phyloP scores from a whole-genome alignment of 2,113 vertebrate species.

The Rhadina sibilatrix region DNA sequence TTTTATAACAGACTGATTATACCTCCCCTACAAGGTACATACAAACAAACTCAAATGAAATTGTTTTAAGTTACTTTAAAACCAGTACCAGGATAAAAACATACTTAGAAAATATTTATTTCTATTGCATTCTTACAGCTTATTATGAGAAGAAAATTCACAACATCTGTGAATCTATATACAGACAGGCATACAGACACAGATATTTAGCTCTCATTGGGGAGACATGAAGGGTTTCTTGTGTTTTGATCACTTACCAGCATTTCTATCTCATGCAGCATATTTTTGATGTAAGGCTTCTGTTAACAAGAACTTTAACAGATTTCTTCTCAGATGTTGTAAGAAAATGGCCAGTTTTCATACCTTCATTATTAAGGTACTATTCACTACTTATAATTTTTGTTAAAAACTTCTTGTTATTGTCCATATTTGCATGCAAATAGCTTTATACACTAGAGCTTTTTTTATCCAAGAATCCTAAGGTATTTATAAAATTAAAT shows the following conservation, averaged over 20 bases:
- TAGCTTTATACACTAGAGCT: background rate
- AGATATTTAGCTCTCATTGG: background rate
- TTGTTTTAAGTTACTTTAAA: conserved; percentile 30
- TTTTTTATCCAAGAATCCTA: background rate
- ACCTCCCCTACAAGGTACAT: background rate
- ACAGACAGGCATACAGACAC: background rate
- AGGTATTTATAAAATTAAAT: background rate
- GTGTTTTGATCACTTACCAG: background rate
- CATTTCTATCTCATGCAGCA: background rate
- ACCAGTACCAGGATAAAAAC: background rate
- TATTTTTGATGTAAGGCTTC: background rate
- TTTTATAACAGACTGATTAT: conserved; percentile 56
- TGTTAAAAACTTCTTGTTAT: background rate
- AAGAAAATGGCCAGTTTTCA: background rate
- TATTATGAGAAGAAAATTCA: background rate
- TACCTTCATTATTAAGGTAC: background rate
- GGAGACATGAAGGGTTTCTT: background rate
- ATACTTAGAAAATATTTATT: background rate
- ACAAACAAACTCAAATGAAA: conserved; percentile 45
- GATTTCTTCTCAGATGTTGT: background rate
- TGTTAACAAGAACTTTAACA: background rate
- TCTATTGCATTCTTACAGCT: background rate
- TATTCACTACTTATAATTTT: background rate
- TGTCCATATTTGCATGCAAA: background rate
- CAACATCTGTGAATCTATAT: background rate